Evolutionary conservation across 2,797 vertebrate genomes (phyloP).

Genomic region (Echeneis naucrates): DNA sequence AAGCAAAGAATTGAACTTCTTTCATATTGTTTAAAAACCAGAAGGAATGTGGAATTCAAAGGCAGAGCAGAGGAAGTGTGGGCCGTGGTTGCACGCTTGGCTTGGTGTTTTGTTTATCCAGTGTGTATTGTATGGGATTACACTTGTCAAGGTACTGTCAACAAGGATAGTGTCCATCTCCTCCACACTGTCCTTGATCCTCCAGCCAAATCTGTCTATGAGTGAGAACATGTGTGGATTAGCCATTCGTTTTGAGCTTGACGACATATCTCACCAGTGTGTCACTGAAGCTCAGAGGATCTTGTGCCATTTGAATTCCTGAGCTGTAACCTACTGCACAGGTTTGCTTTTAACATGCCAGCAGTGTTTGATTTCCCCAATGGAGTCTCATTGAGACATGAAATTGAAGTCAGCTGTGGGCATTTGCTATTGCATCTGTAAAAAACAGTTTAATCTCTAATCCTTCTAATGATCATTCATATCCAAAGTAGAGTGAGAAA

Average conservation of each 20-base stretch:
- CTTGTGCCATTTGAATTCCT: slow-evolving; percentile 61
- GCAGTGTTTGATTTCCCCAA: slow-evolving; percentile 73
- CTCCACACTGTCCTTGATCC: slow-evolving; percentile 83
- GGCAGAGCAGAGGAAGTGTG: slow-evolving; percentile 76
- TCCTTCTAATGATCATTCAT: slow-evolving; percentile 73
- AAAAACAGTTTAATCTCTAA: slow-evolving; percentile 69
- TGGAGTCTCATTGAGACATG: slow-evolving; percentile 77
- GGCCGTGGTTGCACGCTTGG: slow-evolving; percentile 80
- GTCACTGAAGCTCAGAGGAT: slow-evolving; percentile 60
- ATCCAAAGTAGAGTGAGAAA: slow-evolving; percentile 69
- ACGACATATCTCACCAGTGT: slow-evolving; percentile 68
- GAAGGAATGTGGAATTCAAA: slow-evolving; percentile 78
- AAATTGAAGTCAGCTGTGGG: slow-evolving; percentile 74
- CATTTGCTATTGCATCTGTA: slow-evolving; percentile 62
- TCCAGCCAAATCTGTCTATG: slow-evolving; percentile 77
- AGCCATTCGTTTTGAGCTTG: slow-evolving; percentile 69
- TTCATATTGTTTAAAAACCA: slow-evolving; percentile 78
- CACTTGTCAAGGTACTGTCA: slow-evolving; percentile 88
- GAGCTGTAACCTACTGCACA: slow-evolving; percentile 68
- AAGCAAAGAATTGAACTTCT: slow-evolving; percentile 62
- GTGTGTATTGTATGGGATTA: slow-evolving; percentile 83
- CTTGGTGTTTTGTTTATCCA: slow-evolving; percentile 83
- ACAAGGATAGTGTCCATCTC: slow-evolving; percentile 86
- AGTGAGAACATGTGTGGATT: slow-evolving; percentile 86
- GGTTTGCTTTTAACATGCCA: slow-evolving; percentile 65